Evolutionary conservation across 2,113 vertebrate species (phyloP).

Genomic region (Zosterops hypoxanthus): DNA sequence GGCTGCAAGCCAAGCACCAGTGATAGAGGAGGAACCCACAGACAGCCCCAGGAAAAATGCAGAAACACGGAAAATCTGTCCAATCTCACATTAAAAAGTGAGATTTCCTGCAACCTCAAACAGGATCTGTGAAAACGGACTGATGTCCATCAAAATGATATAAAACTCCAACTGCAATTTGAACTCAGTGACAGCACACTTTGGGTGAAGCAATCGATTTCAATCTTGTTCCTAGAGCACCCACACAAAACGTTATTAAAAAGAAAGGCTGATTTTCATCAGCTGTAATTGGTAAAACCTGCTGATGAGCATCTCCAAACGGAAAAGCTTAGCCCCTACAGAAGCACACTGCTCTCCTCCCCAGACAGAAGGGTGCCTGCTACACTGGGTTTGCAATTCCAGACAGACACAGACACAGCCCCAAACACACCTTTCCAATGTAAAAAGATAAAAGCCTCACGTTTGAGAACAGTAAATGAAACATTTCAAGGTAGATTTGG

Average conservation of each 20-base stretch:
- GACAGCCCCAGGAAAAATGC: background rate
- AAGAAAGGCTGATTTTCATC: background rate
- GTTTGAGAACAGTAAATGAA: background rate
- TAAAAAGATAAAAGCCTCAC: background rate
- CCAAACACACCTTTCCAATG: fast-evolving
- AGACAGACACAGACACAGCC: fast-evolving
- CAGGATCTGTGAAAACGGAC: fast-evolving
- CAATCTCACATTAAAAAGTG: background rate
- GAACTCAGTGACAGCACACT: background rate
- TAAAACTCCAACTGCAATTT: background rate
- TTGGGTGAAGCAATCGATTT: background rate
- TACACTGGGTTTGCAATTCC: background rate
- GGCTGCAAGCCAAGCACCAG: background rate
- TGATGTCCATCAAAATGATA: background rate
- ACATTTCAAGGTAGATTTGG: background rate
- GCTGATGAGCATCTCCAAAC: background rate
- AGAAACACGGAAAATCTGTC: background rate
- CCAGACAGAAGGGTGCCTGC: background rate
- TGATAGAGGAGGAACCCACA: background rate
- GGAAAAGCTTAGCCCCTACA: background rate
- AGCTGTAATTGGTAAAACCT: background rate
- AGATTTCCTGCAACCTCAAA: background rate
- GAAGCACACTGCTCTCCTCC: background rate
- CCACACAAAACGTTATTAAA: background rate
- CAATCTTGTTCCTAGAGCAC: conserved; percentile 1